Conservation (phyloP, 2,797 vertebrate genomes). For the Brotula barbata region DNA sequence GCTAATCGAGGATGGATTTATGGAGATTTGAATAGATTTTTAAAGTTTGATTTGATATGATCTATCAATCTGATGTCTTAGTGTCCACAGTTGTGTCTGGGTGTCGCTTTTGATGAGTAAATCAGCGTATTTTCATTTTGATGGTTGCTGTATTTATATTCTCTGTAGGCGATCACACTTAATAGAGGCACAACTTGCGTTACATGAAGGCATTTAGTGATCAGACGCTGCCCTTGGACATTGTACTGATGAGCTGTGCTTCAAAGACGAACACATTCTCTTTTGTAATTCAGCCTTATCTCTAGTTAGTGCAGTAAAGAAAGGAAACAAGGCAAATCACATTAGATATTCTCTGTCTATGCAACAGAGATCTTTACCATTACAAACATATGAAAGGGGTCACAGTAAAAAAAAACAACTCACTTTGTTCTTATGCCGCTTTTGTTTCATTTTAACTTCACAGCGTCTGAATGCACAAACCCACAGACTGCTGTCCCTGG, state of each 20-base stretch:
- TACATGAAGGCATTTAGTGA: conserved; percentile 44
- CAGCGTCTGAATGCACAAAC: conserved; percentile 10
- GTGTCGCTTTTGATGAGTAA: conserved; percentile 42
- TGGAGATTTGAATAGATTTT: conserved; percentile 33
- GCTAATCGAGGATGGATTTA: conserved; percentile 29
- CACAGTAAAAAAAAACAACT: conserved; percentile 21
- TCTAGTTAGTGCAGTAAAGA: conserved; percentile 27
- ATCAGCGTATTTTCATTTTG: conserved; percentile 32
- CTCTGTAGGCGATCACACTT: conserved; percentile 14
- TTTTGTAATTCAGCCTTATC: conserved; percentile 36
- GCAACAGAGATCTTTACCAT: conserved; percentile 39
- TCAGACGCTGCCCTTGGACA: conserved; percentile 38
- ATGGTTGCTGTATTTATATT: conserved; percentile 41
- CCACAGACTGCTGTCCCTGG: conserved; percentile 33
- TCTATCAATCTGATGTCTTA: conserved; percentile 20
- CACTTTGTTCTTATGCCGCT: conserved; percentile 37
- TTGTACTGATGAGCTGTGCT: conserved; percentile 31
- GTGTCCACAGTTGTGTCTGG: not conserved
- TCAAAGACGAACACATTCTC: conserved; percentile 47
- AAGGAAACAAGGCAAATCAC: conserved; percentile 15
- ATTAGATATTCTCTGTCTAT: conserved; percentile 7
- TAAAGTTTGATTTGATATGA: conserved; percentile 33
- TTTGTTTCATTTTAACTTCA: conserved; percentile 54
- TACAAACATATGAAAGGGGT: conserved; percentile 44
- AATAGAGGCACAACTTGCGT: conserved; percentile 18